Base-by-base conservation (phyloP, 1,140 invertebrate species). In the Microvelia longipes region DNA sequence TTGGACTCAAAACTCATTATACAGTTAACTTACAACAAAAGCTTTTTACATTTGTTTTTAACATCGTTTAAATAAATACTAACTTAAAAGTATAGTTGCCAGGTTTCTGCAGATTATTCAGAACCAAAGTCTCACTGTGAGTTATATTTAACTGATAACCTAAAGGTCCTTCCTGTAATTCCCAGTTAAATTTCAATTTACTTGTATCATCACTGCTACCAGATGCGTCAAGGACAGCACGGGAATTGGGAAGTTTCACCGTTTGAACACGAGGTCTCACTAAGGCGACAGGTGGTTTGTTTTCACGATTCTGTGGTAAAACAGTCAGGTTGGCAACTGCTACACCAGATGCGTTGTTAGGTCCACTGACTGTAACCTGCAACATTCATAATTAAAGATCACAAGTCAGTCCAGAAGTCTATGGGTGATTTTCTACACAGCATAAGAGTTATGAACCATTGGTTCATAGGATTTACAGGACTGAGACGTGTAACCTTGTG, bases 41-140 rank as follows among this genome's bases (percentile, higher is more conserved):
- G n/a, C n/a, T n/a, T n/a, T n/a, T n/a, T n/a, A n/a, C n/a, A n/a
- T n/a, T n/a, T n/a, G n/a, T n/a, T n/a, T n/a, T n/a, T n/a, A n/a
- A n/a, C n/a, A n/a, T n/a, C n/a, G n/a, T n/a, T n/a, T n/a, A n/a
- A n/a, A n/a, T n/a, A n/a, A n/a, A n/a, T n/a, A 15, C 79, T 78
- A 75, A 87, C 85, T 92, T 93, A 77, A 97, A 94, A 0, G 89
- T 92, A 76, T 97, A 98, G 80, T 93, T 93, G 69, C 95, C 94
- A 2, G 93, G 89, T 66, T 89, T 86, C 61, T 83, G 85, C 1
- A 92, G 82, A 80, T 93, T 90, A 69, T 90, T 88, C 19, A 97
- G 78, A 73, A 91, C 89, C 26, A 95, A 80, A 1, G 92, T 93
- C n/a, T 90, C 88, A 1, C 87, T 88, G 72, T 92, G 88, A 62